Conservation (phyloP, 2,888 invertebrate species). For the Anodontia alba region DNA sequence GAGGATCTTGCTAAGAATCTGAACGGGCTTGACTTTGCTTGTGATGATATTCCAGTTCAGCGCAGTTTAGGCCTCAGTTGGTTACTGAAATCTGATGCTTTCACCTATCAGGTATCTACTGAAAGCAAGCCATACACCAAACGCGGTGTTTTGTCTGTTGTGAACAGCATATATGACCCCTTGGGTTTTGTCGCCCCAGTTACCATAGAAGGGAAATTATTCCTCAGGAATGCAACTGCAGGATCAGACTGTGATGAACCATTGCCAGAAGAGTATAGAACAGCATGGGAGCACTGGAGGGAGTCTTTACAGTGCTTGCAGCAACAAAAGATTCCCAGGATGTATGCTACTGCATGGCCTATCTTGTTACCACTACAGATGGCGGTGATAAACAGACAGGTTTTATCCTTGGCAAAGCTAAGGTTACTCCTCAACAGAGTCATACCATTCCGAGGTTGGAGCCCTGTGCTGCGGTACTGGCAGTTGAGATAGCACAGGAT, state of each 20-base stretch:
- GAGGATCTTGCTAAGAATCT: slow-evolving; percentile 59
- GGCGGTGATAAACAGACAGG: too few species aligned
- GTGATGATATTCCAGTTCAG: slow-evolving; percentile 42
- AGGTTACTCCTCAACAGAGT: too few species aligned
- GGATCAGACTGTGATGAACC: slow-evolving; percentile 60
- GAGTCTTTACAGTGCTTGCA: too few species aligned
- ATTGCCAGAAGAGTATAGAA: too few species aligned
- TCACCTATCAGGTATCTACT: slow-evolving; percentile 34
- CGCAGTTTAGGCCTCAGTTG: slow-evolving; percentile 50
- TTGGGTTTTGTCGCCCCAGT: slow-evolving; percentile 62
- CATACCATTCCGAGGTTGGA: too few species aligned
- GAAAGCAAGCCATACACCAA: slow-evolving; percentile 47
- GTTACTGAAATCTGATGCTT: slow-evolving; percentile 56
- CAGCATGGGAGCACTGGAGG: too few species aligned
- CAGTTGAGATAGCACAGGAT: too few species aligned
- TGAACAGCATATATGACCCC: slow-evolving; percentile 65
- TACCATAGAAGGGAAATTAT: slow-evolving; percentile 51
- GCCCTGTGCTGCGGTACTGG: too few species aligned
- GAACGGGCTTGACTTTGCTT: slow-evolving; percentile 48
- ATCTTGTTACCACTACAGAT: too few species aligned
- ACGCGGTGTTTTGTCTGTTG: slow-evolving; percentile 56
- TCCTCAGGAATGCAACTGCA: slow-evolving; percentile 46
- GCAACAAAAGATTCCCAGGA: too few species aligned
- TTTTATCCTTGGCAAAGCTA: too few species aligned
- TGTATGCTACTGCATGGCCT: too few species aligned